These are phyloP conservation scores for Phoxinus phoxinus DNA, from an alignment of 2,113 vertebrate genomes.

Conservation along the genomic window DNA sequence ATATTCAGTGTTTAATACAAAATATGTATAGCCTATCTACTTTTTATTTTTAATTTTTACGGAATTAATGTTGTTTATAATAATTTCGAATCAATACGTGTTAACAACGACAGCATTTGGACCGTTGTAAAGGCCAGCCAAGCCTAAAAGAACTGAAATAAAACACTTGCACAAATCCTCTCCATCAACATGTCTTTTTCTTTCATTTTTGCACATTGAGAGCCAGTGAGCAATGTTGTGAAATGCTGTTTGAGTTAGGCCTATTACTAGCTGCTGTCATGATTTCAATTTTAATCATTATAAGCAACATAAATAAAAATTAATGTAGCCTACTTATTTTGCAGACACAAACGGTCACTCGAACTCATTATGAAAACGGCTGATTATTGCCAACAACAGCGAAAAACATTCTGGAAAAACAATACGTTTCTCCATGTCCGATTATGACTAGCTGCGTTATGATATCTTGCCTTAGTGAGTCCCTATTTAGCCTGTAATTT, in stretches of 20 bases:
- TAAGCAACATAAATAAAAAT: not conserved
- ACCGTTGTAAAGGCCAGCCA: not conserved
- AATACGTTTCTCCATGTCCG: not conserved
- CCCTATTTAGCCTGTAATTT: too few relatives aligned
- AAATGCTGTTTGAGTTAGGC: not conserved
- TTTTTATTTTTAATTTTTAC: too few relatives aligned
- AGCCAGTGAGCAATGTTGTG: not conserved
- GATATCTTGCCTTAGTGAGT: too few relatives aligned
- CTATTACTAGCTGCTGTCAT: not conserved
- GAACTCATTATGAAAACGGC: not conserved
- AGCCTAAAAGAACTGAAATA: constrained; percentile 26
- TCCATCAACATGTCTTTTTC: not conserved
- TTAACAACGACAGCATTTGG: not conserved
- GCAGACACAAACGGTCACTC: not conserved
- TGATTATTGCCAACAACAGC: not conserved
- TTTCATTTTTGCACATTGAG: not conserved
- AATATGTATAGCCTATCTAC: too few relatives aligned
- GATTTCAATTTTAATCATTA: not conserved
- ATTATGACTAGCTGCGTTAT: not conserved
- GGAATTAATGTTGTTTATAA: too few relatives aligned
- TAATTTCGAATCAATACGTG: too few relatives aligned
- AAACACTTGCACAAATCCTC: constrained; percentile 34
- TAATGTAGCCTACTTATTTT: too few relatives aligned
- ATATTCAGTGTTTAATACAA: too few relatives aligned
- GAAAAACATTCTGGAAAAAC: not conserved